These are phyloP conservation scores for Drepanosiphum platanoidis DNA, from an alignment of 2,888 invertebrate genomes.

Conservation along the genomic window DNA sequence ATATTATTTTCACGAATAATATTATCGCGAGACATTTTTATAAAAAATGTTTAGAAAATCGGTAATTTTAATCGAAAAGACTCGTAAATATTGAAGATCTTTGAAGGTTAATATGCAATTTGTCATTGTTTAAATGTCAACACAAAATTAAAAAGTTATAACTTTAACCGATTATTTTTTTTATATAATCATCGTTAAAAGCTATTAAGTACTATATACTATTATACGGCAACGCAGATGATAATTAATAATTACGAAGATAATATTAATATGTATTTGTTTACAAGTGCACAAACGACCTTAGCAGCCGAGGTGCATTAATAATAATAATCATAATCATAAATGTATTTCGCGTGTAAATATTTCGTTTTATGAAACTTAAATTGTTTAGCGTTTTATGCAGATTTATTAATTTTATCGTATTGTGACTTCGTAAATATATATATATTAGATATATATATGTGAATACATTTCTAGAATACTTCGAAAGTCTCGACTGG, in stretches of 20 bases:
- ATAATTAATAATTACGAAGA: neutral
- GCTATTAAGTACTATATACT: neutral
- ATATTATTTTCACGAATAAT: too few relatives aligned
- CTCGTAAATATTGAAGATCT: neutral
- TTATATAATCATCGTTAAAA: neutral
- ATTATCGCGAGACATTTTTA: too few relatives aligned
- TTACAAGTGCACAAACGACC: neutral
- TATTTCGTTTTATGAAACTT: neutral
- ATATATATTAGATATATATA: too few relatives aligned
- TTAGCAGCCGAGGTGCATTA: neutral
- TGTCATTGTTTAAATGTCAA: neutral
- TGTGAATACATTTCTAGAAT: neutral
- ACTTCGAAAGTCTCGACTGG: neutral
- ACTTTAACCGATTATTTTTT: neutral
- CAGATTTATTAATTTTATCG: neutral
- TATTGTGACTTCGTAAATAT: neutral
- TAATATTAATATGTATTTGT: neutral
- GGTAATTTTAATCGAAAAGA: too few relatives aligned
- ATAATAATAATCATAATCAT: neutral
- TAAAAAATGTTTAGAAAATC: too few relatives aligned
- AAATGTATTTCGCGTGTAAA: neutral
- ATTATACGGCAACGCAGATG: neutral
- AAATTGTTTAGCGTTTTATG: neutral
- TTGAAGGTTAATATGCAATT: neutral
- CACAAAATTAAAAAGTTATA: neutral